Evolutionary conservation across 2,888 invertebrate genomes (phyloP).

Genomic region (Pristionchus entomophagus): DNA sequence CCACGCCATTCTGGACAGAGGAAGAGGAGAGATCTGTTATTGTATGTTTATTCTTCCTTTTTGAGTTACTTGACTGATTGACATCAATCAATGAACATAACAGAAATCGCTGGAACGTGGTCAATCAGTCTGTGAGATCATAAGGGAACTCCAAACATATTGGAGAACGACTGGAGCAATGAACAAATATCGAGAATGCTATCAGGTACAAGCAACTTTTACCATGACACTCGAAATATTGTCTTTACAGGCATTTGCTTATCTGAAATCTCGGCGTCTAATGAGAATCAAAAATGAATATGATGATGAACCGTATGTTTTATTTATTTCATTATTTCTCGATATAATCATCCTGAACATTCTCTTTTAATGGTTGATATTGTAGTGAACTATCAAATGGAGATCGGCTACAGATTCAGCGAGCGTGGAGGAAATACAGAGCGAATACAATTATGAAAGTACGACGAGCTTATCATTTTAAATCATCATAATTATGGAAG

Average conservation of each 20-base stretch:
- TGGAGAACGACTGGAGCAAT: background rate
- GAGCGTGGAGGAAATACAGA: background rate
- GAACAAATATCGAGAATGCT: background rate
- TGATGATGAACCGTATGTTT: background rate
- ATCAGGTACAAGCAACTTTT: background rate
- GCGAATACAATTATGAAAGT: background rate
- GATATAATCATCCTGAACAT: no score
- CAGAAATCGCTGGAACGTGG: background rate
- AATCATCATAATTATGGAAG: no score
- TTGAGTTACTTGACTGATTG: background rate
- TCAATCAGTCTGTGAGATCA: background rate
- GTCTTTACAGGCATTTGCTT: background rate
- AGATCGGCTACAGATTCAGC: background rate
- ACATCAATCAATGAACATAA: no score
- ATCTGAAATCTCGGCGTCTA: background rate
- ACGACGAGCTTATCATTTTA: background rate
- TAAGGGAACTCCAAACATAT: background rate
- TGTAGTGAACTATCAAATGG: background rate
- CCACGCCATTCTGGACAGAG: background rate
- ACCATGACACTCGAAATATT: background rate
- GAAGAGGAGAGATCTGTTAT: background rate
- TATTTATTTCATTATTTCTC: background rate
- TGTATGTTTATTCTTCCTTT: background rate
- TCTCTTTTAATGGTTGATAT: background rate
- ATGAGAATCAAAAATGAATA: background rate